Evolutionary conservation across 2,797 vertebrate genomes (phyloP).

Genomic region (Telmatherina bonti): DNA sequence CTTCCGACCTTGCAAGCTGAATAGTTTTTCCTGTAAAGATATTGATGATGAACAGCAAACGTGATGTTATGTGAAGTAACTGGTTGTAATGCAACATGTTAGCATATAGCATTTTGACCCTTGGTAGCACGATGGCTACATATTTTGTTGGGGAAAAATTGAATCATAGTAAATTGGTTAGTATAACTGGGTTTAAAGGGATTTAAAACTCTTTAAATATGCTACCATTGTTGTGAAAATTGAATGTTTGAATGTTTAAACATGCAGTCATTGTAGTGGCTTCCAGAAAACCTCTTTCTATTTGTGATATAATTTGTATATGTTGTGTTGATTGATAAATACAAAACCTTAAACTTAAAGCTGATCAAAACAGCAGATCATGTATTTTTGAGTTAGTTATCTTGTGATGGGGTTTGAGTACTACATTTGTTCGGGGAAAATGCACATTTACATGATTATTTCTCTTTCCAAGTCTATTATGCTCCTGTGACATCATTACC

Average conservation of each 20-base stretch:
- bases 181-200: too few species aligned
- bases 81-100: too few species aligned
- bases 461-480: slow-evolving; percentile 49
- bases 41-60: too few species aligned
- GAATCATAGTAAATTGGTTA: neutral
- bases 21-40: too few species aligned
- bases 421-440: slow-evolving; percentile 10
- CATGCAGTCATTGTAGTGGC: neutral
- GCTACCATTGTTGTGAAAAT: neutral
- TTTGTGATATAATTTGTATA: neutral
- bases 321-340: neutral
- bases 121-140: too few species aligned
- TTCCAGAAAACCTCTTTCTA: neutral
- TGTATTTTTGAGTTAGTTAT: neutral
- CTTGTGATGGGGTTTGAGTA: neutral
- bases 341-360: neutral
- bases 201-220: neutral
- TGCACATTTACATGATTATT: slow-evolving; percentile 34
- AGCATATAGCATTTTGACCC: too few species aligned
- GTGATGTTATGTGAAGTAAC: too few species aligned
- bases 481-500: slow-evolving; percentile 49
- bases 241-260: neutral
- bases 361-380: neutral
- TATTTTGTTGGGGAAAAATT: too few species aligned
- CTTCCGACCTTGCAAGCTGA: too few species aligned